phyloP scores from a whole-genome alignment of 1,140 invertebrate genomes.

The Lepidurus packardi region DNA sequence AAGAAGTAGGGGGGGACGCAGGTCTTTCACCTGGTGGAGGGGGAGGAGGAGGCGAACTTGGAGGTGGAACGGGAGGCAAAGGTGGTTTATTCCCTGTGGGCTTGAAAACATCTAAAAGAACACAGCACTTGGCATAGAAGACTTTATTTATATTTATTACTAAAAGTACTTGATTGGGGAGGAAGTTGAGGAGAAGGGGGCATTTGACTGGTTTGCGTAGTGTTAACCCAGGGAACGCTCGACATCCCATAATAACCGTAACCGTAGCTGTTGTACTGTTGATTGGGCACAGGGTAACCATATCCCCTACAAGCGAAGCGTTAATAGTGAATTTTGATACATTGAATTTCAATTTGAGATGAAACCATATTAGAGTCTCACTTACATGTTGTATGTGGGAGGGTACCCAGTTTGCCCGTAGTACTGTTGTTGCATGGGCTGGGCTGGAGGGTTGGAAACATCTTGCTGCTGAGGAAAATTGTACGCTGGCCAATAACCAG shows the following conservation, averaged over 20 bases:
- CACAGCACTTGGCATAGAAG: background rate
- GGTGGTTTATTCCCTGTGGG: background rate
- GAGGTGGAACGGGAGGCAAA: slow-evolving; percentile 30
- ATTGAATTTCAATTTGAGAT: too few species aligned
- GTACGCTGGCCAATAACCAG: background rate
- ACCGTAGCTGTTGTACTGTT: background rate
- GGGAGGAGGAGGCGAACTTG: slow-evolving; percentile 34
- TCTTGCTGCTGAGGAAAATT: background rate
- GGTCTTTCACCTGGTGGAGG: slow-evolving; percentile 23
- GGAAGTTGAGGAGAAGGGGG: background rate
- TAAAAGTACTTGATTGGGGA: background rate
- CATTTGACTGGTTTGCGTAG: background rate
- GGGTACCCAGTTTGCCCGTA: background rate
- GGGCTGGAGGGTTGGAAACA: background rate
- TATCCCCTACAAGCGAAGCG: background rate
- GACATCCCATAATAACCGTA: background rate
- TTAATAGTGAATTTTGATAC: too few species aligned
- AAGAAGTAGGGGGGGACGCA: slow-evolving; percentile 28
- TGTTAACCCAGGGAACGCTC: background rate
- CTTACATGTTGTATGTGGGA: background rate
- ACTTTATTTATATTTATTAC: background rate
- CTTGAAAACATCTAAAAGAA: background rate
- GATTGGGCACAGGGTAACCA: background rate
- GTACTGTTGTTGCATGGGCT: background rate
- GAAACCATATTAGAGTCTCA: background rate